Evolutionary conservation across 2,797 vertebrate genomes (phyloP).

Genomic region (Notamacropus eugenii): DNA sequence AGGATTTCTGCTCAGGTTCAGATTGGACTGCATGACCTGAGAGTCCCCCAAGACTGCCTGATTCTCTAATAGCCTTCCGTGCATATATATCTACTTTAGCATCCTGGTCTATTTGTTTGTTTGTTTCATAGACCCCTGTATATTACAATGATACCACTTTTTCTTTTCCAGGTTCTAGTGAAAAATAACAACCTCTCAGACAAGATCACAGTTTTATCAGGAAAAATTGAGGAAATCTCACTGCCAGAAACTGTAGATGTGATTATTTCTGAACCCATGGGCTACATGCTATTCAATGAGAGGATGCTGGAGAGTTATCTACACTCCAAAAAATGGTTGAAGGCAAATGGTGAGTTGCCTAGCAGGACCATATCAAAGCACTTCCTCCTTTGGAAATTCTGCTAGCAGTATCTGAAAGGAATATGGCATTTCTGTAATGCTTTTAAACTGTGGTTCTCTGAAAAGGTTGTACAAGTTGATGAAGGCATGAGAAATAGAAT

Average conservation of each 20-base stretch:
- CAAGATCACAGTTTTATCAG: slow-evolving; percentile 86
- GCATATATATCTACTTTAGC: not conserved
- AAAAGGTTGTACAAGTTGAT: not conserved
- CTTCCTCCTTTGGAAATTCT: slow-evolving; percentile 8
- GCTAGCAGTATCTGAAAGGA: slow-evolving; percentile 3
- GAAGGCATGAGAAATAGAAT: not conserved
- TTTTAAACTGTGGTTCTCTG: not conserved
- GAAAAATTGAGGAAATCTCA: slow-evolving; percentile 87
- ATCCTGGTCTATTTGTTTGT: not conserved
- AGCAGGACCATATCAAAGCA: not conserved
- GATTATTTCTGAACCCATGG: slow-evolving; percentile 89
- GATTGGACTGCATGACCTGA: not conserved
- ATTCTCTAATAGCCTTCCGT: not conserved
- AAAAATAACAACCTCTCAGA: slow-evolving; percentile 87
- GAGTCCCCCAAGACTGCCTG: not conserved
- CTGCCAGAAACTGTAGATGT: slow-evolving; percentile 87
- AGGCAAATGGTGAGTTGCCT: slow-evolving; percentile 85
- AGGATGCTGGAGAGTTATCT: slow-evolving; percentile 88
- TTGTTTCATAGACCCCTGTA: slow-evolving; percentile 7
- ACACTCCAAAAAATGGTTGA: slow-evolving; percentile 89
- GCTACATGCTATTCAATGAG: slow-evolving; percentile 89
- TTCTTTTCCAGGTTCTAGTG: slow-evolving; percentile 85
- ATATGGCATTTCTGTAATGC: not conserved
- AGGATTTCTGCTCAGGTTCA: not conserved
- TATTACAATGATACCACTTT: slow-evolving; percentile 12